Evolutionary conservation across 1,140 invertebrate genomes (phyloP).

Genomic region (Macrocentrus cingulum): DNA sequence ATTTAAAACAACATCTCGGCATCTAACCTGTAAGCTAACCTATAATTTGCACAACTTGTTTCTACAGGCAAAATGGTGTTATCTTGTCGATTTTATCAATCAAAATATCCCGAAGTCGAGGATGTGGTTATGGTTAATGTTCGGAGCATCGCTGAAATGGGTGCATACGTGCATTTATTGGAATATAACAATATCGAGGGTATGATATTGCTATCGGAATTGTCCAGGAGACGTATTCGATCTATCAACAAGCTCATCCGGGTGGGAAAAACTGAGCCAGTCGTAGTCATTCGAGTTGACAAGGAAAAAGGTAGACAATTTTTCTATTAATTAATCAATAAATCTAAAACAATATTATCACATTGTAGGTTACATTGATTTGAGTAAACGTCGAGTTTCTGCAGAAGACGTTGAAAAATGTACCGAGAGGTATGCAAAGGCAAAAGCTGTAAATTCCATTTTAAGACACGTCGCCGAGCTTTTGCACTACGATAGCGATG

Average conservation of each 20-base stretch:
- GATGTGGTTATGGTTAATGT: slow-evolving; percentile 99
- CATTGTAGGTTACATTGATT: slow-evolving; percentile 91
- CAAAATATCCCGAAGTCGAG: slow-evolving; percentile 97
- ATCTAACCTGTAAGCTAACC: slow-evolving; percentile 7
- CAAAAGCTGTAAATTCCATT: slow-evolving; percentile 98
- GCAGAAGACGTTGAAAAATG: slow-evolving; percentile 97
- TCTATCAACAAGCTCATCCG: slow-evolving; percentile 99
- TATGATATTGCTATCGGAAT: slow-evolving; percentile 92
- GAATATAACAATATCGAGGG: slow-evolving; percentile 99
- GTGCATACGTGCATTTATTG: slow-evolving; percentile 95
- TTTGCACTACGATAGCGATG: slow-evolving; percentile 85
- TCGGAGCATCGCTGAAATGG: slow-evolving; percentile 98
- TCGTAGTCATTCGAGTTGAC: slow-evolving; percentile 98
- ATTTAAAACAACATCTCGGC: too few relatives aligned
- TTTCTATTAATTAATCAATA: neutral
- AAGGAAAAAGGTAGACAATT: slow-evolving; percentile 88
- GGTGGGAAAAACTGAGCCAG: slow-evolving; percentile 97
- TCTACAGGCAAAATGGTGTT: slow-evolving; percentile 77
- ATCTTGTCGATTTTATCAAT: slow-evolving; percentile 95
- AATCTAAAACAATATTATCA: slow-evolving; percentile 16
- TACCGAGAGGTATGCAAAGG: slow-evolving; percentile 97
- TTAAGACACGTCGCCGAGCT: slow-evolving; percentile 95
- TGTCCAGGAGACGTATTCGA: slow-evolving; percentile 96
- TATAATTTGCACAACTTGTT: neutral
- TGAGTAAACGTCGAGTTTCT: slow-evolving; percentile 97